phyloP scores from a whole-genome alignment of 2,888 invertebrate genomes.

The Drosophila monieri region DNA sequence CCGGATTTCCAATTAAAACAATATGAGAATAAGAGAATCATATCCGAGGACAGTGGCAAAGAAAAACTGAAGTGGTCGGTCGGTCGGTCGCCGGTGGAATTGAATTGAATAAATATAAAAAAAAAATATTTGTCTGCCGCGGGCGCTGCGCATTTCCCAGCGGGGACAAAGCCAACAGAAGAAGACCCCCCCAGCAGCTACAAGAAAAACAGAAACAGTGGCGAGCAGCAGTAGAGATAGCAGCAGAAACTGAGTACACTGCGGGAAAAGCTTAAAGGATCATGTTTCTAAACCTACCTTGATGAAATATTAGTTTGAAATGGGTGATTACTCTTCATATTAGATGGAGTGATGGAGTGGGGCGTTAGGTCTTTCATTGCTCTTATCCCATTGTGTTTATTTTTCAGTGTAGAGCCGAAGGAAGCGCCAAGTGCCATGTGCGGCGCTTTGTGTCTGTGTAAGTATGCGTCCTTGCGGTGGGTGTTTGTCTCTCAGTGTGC shows the following conservation, averaged over 20 bases:
- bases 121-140: conserved; percentile 66
- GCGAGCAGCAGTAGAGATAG: conserved; percentile 31
- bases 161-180: conserved; percentile 60
- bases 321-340: too few species aligned
- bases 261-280: background rate
- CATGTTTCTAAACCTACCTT: background rate
- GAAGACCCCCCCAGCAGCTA: conserved; percentile 12
- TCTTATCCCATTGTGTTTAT: background rate
- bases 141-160: conserved; percentile 69
- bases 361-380: too few species aligned
- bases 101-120: conserved; percentile 41
- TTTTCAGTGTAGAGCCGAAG: conserved; percentile 50
- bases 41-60: conserved; percentile 14
- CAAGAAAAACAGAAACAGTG: conserved; percentile 16
- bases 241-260: conserved; percentile 17
- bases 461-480: conserved; percentile 64
- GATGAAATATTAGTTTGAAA: too few species aligned
- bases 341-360: too few species aligned
- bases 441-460: conserved; percentile 56
- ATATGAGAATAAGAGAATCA: conserved; percentile 24
- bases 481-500: conserved; percentile 24
- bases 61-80: conserved; percentile 25
- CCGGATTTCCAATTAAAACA: conserved; percentile 40
- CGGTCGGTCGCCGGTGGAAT: conserved; percentile 26
- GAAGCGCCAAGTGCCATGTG: conserved; percentile 73